Percentiles rank a stretch among this genome's conserved stretches.
Evolutionary conservation across 2,888 invertebrate genomes (phyloP).

Genomic region (Chalcis sispes): DNA sequence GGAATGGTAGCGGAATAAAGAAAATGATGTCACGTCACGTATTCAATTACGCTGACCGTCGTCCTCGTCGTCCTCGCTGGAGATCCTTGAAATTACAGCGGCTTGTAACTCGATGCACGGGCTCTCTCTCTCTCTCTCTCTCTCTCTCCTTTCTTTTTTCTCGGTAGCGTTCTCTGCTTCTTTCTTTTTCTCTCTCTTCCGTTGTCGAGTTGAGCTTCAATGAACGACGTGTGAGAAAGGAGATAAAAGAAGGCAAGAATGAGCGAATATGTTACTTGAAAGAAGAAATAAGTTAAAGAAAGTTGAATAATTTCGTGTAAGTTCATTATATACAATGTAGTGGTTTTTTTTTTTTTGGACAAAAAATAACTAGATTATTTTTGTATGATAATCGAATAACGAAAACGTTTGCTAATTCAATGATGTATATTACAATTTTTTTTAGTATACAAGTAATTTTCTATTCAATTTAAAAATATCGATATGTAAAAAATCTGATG

Average conservation of each 20-base stretch:
- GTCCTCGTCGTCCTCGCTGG: background rate
- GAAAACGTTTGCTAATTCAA: too few species aligned
- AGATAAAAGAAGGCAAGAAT: conserved; percentile 7
- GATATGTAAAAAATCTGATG: too few species aligned
- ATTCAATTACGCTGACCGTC: conserved; percentile 69
- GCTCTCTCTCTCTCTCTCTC: conserved; percentile 3
- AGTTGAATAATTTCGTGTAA: background rate
- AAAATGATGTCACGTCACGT: conserved; percentile 68
- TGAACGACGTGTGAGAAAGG: conserved; percentile 46
- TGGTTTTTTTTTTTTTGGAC: too few species aligned
- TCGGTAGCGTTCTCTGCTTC: conserved; percentile 6
- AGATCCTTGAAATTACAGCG: conserved; percentile 63
- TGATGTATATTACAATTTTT: too few species aligned
- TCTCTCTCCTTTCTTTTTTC: conserved; percentile 2
- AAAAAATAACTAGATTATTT: too few species aligned
- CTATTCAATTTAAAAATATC: too few species aligned
- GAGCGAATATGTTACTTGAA: background rate
- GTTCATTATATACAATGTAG: too few species aligned
- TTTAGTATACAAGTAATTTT: too few species aligned
- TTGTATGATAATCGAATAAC: too few species aligned
- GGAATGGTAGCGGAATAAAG: conserved; percentile 44
- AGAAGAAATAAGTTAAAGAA: conserved; percentile 40
- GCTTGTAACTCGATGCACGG: conserved; percentile 55
- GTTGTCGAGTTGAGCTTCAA: conserved; percentile 10
- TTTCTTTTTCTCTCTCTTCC: too few species aligned